Percentiles rank a stretch among this genome's conserved stretches.
phyloP scores from a whole-genome alignment of 2,113 vertebrate genomes.

The Gila orcuttii region DNA sequence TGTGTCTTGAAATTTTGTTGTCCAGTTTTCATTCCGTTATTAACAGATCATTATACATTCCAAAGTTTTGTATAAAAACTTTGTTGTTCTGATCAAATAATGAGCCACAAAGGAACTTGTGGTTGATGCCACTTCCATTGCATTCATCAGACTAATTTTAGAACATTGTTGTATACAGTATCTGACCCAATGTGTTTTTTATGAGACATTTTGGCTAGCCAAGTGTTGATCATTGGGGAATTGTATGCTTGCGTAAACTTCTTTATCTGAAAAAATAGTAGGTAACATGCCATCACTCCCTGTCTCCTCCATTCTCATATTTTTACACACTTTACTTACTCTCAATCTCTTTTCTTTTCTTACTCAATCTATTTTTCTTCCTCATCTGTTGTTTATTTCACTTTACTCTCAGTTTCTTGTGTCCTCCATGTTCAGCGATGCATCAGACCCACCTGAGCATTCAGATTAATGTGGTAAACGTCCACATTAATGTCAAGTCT shows the following conservation, averaged over 20 bases:
- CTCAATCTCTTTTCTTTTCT: neutral
- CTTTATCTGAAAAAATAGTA: neutral
- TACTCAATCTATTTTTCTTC: neutral
- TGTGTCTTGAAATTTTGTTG: neutral
- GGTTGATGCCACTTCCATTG: neutral
- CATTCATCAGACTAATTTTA: neutral
- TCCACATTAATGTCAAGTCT: neutral
- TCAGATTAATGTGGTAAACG: neutral
- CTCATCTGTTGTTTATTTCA: neutral
- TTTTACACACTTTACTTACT: neutral
- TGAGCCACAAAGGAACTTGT: neutral
- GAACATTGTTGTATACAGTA: neutral
- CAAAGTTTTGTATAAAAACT: neutral
- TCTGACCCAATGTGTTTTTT: neutral
- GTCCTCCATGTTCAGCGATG: neutral
- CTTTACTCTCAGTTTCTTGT: neutral
- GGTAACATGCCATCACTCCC: neutral
- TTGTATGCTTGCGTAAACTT: neutral
- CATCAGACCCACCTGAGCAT: neutral
- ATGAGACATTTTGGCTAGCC: neutral
- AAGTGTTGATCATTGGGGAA: neutral
- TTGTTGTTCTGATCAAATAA: slow-evolving; percentile 2
- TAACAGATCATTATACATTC: neutral
- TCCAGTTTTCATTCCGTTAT: neutral
- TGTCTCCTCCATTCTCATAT: neutral